Base-by-base conservation (phyloP, 2,888 invertebrate species). In the Temnothorax ravouxi region DNA sequence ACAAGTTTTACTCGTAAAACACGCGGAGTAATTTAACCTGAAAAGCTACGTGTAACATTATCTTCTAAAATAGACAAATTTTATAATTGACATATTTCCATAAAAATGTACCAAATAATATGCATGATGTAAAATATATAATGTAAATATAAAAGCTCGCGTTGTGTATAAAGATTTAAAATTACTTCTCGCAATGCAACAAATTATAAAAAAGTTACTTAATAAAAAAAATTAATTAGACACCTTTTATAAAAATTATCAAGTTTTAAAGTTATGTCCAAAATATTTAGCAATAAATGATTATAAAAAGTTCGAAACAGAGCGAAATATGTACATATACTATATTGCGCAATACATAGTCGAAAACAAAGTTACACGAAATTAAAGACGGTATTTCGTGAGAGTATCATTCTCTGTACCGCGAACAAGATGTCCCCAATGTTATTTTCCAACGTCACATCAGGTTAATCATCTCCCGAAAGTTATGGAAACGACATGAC, bases 391-490 rank as follows among this genome's bases (percentile, higher is more conserved):
- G 18, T 50, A 21, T 76, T 66, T 76, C 25, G 29, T 44, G 38
- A 44, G 38, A 56, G 15, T 79, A 77, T 80, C 52, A 76, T 86
- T 84, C n/a, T 88, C 85, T 74, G 76, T 56, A 52, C 62, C 38
- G 64, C 21, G 88, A 85, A 80, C 82, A 88, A 86, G 88, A 88
- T 87, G 86, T 74, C 88, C 86, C 83, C 89, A 76, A 88, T 89
- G 91, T 92, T 93, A 93, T 93, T 93, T 93, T 93, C 93, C 93
- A 91, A 90, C 91, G 94, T 94, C 94, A 92, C 92, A 93, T 92
- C 92, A 92, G 93, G 93, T 94, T 94, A 94, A 94, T 94, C 94
- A 94, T 94, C 92, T 89, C 87, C 84, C 87, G 90, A 71, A 91
- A 92, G 91, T 91, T 91, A 86, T 84, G 88, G 86, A 84, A 91